phyloP scores from a whole-genome alignment of 2,113 vertebrate genomes.

The Lagopus leucura region DNA sequence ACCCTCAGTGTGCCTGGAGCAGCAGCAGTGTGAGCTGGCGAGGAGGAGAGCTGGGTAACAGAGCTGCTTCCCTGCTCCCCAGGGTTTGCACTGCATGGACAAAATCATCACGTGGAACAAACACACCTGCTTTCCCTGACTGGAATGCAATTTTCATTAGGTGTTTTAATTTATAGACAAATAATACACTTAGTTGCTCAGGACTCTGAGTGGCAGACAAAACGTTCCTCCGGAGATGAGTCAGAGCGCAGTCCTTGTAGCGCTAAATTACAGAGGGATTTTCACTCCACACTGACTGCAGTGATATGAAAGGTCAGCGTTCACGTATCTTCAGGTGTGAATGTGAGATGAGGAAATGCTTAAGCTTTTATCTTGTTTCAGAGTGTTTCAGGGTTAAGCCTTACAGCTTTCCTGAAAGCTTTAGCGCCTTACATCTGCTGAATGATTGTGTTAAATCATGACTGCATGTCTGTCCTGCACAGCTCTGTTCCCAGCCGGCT shows the following conservation, averaged over 20 bases:
- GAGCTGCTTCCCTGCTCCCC: background rate
- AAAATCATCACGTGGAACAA: background rate
- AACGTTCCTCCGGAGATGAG: slow-evolving; percentile 47
- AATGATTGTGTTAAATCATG: slow-evolving; percentile 56
- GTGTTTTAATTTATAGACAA: slow-evolving; percentile 29
- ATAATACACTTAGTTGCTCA: background rate
- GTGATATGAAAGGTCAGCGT: slow-evolving; percentile 69
- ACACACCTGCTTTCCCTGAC: background rate
- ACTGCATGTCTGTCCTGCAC: slow-evolving; percentile 17
- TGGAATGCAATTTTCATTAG: background rate
- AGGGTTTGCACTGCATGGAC: background rate
- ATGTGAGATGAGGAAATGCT: slow-evolving; percentile 46
- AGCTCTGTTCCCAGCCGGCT: background rate
- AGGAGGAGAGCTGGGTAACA: background rate
- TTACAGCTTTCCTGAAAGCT: slow-evolving; percentile 63
- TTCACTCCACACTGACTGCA: slow-evolving; percentile 43
- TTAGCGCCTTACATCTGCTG: slow-evolving; percentile 61
- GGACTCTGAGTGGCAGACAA: background rate
- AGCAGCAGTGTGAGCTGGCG: background rate
- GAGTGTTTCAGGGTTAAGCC: slow-evolving; percentile 70
- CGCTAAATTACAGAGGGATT: slow-evolving; percentile 67
- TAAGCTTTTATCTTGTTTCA: slow-evolving; percentile 75
- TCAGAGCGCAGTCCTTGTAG: slow-evolving; percentile 30
- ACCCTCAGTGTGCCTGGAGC: background rate
- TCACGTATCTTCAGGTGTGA: slow-evolving; percentile 49